A percentile compares a stretch with the other conserved stretches of the same genome.
phyloP scores from a whole-genome alignment of 2,888 invertebrate genomes.

The Isotomurus palustris region DNA sequence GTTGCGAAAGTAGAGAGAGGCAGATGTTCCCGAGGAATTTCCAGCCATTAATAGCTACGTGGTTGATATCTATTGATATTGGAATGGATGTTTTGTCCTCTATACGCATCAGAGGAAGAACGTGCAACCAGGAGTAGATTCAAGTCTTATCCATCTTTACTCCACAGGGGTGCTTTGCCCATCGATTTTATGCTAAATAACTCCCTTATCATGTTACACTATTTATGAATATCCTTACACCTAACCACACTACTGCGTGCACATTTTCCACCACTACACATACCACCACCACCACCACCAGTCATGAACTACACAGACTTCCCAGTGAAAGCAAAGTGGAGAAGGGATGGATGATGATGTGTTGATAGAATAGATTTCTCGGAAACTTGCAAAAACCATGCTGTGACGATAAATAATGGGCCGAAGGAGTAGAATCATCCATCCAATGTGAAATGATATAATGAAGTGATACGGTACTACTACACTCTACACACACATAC shows the following conservation, averaged over 20 bases:
- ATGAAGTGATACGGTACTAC: background rate
- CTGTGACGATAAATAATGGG: conserved; percentile 32
- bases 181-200: conserved; percentile 47
- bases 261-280: background rate
- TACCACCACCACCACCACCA: background rate
- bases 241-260: background rate
- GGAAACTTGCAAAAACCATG: conserved; percentile 19
- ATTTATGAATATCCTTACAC: conserved; percentile 9
- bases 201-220: conserved; percentile 19
- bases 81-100: conserved; percentile 1
- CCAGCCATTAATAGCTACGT: conserved; percentile 35
- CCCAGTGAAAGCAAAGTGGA: background rate
- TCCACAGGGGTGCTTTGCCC: conserved; percentile 33
- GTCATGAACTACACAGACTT: background rate
- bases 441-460: conserved; percentile 9
- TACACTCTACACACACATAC: background rate
- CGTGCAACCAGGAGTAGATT: background rate
- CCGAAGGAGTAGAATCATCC: conserved; percentile 19
- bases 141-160: conserved; percentile 23
- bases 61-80: conserved; percentile 41
- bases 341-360: background rate
- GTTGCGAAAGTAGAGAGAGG: background rate
- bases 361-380: background rate
- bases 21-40: conserved; percentile 26
- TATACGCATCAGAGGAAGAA: background rate